Percentiles rank a stretch among this genome's conserved stretches.
Conservation (phyloP, 2,797 vertebrate species). For the Meriones psammophilus region DNA sequence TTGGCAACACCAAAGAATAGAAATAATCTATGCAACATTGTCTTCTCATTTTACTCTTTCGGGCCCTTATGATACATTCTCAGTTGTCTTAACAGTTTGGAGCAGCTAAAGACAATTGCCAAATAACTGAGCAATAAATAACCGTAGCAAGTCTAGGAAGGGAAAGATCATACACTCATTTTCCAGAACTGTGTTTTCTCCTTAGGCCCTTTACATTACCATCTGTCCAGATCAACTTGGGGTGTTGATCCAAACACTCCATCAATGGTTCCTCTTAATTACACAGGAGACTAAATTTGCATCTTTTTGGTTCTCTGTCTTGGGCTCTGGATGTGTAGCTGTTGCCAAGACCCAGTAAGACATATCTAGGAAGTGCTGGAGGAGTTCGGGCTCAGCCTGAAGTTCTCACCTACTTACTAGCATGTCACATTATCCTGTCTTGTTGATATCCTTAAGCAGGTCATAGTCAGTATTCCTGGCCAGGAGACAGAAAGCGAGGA, state of each 20-base stretch:
- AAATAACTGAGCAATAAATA: slow-evolving; percentile 62
- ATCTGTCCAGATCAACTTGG: slow-evolving; percentile 28
- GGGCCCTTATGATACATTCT: slow-evolving; percentile 34
- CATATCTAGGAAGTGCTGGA: background rate
- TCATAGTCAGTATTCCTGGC: slow-evolving; percentile 33
- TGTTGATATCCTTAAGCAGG: slow-evolving; percentile 62
- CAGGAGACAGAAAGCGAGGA: background rate
- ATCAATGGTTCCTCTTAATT: slow-evolving; percentile 50
- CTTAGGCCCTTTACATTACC: slow-evolving; percentile 42
- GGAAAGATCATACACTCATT: slow-evolving; percentile 3
- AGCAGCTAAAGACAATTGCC: slow-evolving; percentile 62
- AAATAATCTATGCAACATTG: slow-evolving; percentile 28
- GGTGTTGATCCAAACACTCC: slow-evolving; percentile 21
- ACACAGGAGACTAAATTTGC: background rate
- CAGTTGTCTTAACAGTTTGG: background rate
- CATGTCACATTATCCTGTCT: slow-evolving; percentile 53
- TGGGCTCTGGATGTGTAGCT: slow-evolving; percentile 17
- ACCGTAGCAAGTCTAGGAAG: slow-evolving; percentile 28
- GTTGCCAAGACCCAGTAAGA: slow-evolving; percentile 10
- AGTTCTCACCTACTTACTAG: slow-evolving; percentile 47
- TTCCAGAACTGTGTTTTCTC: slow-evolving; percentile 61
- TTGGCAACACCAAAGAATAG: slow-evolving; percentile 45
- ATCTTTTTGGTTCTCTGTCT: slow-evolving; percentile 43
- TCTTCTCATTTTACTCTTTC: background rate
- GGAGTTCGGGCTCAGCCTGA: background rate